A percentile compares a stretch with the other conserved stretches of the same genome.
Evolutionary conservation across 1,140 invertebrate species (phyloP).

Genomic region (Apis mellifera): DNA sequence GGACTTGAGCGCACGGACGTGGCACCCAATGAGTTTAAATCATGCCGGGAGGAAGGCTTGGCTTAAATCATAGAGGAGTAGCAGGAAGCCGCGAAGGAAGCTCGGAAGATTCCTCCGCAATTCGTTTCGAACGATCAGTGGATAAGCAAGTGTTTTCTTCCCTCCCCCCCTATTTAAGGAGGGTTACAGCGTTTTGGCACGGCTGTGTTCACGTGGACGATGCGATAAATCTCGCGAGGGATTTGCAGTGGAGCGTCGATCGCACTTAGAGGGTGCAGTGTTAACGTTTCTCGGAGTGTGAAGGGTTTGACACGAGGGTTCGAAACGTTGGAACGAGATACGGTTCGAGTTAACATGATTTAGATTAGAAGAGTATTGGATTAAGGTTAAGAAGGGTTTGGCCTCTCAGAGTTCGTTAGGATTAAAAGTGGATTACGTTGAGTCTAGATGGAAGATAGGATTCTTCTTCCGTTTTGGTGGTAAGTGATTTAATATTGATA

Average conservation of each 20-base stretch:
- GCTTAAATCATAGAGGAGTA: slow-evolving; percentile 62
- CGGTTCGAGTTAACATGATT: no score
- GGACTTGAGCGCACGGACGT: slow-evolving; percentile 70
- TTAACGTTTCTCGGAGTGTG: not conserved
- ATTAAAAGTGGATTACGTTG: no score
- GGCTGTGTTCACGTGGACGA: slow-evolving; percentile 1
- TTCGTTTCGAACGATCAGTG: slow-evolving; percentile 46
- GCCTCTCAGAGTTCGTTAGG: no score
- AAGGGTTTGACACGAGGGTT: no score
- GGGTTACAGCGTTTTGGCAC: not conserved
- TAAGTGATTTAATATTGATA: no score
- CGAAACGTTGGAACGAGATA: no score
- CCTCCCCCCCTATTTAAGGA: not conserved
- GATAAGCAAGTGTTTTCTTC: slow-evolving; percentile 39
- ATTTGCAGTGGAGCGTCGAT: slow-evolving; percentile 39
- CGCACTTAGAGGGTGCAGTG: slow-evolving; percentile 20
- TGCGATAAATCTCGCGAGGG: slow-evolving; percentile 17
- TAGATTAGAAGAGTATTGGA: no score
- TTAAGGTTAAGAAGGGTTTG: no score
- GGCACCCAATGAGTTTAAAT: slow-evolving; percentile 80
- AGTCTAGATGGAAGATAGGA: no score
- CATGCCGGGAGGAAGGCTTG: slow-evolving; percentile 69
- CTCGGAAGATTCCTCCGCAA: slow-evolving; percentile 46
- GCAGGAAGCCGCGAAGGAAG: slow-evolving; percentile 48
- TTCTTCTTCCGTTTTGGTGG: no score